phyloP scores from a whole-genome alignment of 2,888 invertebrate species.

The Morpho helenor region DNA sequence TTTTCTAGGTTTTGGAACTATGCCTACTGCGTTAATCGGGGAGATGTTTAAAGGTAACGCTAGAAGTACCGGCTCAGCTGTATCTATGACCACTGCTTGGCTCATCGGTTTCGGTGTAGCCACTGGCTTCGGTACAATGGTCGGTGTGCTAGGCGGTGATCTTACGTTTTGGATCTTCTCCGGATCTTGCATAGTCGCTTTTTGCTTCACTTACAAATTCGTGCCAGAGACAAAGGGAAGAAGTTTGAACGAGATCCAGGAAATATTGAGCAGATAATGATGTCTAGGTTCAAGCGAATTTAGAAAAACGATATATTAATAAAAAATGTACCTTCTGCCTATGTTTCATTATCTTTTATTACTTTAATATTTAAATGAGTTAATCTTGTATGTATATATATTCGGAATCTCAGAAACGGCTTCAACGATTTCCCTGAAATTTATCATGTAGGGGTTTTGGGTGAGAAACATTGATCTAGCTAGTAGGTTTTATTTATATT shows the following conservation, averaged over 20 bases:
- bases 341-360: too few species aligned
- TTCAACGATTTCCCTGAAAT: too few species aligned
- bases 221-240: conserved; percentile 47
- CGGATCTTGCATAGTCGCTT: conserved; percentile 35
- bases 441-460: too few species aligned
- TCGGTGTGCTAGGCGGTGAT: conserved; percentile 37
- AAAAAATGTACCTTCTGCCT: too few species aligned
- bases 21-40: conserved; percentile 41
- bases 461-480: too few species aligned
- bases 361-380: too few species aligned
- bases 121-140: conserved; percentile 38
- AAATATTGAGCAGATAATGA: conserved; percentile 32
- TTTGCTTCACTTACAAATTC: conserved; percentile 37
- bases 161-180: conserved; percentile 43
- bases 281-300: not conserved
- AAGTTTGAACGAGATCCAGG: conserved; percentile 41
- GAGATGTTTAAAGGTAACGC: conserved; percentile 45
- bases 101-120: conserved; percentile 43
- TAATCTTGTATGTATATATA: too few species aligned
- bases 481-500: too few species aligned
- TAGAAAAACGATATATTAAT: too few species aligned
- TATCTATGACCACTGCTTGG: conserved; percentile 45
- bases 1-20: conserved; percentile 41
- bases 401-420: too few species aligned
- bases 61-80: conserved; percentile 40